Evolutionary conservation across 2,797 vertebrate species (phyloP).

Genomic region (Geotrypetes seraphini): DNA sequence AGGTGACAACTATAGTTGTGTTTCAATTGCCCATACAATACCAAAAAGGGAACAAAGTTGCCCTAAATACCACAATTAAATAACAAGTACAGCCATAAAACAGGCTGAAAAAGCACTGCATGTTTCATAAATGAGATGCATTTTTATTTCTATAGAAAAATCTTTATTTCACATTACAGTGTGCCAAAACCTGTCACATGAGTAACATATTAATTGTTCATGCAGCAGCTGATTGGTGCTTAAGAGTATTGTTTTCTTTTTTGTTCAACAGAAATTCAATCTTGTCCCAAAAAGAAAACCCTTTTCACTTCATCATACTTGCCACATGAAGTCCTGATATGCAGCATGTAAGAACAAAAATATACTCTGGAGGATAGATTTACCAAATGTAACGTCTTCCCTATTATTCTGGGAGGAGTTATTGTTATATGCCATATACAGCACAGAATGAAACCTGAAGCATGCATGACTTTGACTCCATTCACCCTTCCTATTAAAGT

Average conservation of each 20-base stretch:
- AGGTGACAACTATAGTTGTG: slow-evolving; percentile 50
- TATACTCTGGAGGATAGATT: no score
- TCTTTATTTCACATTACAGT: slow-evolving; percentile 70
- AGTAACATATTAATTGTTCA: slow-evolving; percentile 70
- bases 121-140: slow-evolving; percentile 59
- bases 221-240: slow-evolving; percentile 70
- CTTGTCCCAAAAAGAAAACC: no score
- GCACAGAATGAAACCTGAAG: slow-evolving; percentile 59
- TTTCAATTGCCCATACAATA: slow-evolving; percentile 44
- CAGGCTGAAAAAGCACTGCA: slow-evolving; percentile 66
- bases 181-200: slow-evolving; percentile 57
- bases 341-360: slow-evolving; percentile 51
- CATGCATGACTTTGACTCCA: slow-evolving; percentile 56
- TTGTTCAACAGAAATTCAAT: no score
- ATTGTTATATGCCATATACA: slow-evolving; percentile 48
- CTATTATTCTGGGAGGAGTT: slow-evolving; percentile 46
- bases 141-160: no score
- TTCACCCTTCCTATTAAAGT: slow-evolving; percentile 46
- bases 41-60: slow-evolving; percentile 47
- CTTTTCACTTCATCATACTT: slow-evolving; percentile 68
- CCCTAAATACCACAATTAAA: slow-evolving; percentile 58
- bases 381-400: no score
- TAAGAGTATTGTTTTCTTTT: slow-evolving; percentile 63
- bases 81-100: slow-evolving; percentile 69
- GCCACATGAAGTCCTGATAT: slow-evolving; percentile 51